A percentile compares a stretch with the other conserved stretches of the same genome.
These are phyloP conservation scores for Chlorodrepanis virens DNA, from an alignment of 2,113 vertebrate genomes.

Conservation along the genomic window DNA sequence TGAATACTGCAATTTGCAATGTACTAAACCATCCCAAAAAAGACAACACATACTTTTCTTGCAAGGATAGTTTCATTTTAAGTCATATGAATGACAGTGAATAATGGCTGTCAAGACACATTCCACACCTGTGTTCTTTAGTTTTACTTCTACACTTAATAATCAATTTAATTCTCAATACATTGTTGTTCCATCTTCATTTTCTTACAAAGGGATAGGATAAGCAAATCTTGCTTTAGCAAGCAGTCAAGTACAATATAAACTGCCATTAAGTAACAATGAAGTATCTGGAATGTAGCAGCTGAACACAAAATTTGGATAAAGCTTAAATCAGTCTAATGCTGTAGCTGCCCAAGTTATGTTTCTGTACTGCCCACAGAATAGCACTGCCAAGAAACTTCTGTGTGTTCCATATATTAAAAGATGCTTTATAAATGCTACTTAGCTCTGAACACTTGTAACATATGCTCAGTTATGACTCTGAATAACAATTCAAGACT, in stretches of 20 bases:
- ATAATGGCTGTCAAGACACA: not conserved
- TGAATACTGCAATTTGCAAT: not conserved
- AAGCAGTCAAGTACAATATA: not conserved
- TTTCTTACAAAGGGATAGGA: not conserved
- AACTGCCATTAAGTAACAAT: not conserved
- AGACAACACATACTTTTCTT: not conserved
- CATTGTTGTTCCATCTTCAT: not conserved
- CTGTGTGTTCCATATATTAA: not conserved
- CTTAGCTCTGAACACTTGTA: not conserved
- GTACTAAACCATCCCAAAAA: not conserved
- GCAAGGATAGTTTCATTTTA: not conserved
- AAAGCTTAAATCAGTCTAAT: not conserved
- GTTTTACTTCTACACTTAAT: not conserved
- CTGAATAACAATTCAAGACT: slow-evolving; percentile 51
- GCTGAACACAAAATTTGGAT: not conserved
- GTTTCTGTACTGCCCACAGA: not conserved
- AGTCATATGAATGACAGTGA: not conserved
- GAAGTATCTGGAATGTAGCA: not conserved
- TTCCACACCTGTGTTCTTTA: not conserved
- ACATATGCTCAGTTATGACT: not conserved
- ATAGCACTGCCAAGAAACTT: not conserved
- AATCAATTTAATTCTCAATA: not conserved
- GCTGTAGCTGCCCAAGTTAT: not conserved
- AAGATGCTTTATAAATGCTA: not conserved
- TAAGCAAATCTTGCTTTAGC: not conserved